Percentiles rank a stretch among this genome's conserved stretches.
Conservation (phyloP, 2,888 invertebrate genomes). For the Tachina lurida region DNA sequence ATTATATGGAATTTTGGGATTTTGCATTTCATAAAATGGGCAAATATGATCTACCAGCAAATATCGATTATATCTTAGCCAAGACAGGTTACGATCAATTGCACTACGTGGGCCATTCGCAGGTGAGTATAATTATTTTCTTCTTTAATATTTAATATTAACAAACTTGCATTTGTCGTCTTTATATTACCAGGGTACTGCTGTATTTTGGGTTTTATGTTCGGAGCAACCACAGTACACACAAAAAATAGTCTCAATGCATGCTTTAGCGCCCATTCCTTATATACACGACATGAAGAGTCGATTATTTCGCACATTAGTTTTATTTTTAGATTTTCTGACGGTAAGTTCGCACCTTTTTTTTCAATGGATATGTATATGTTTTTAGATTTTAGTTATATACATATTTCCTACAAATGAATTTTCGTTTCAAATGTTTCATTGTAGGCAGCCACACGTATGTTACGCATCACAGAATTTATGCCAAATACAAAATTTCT, state of each 20-base stretch:
- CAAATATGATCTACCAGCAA: constrained; percentile 90
- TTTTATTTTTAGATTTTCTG: constrained; percentile 81
- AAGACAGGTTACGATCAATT: constrained; percentile 86
- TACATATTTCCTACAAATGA: background rate
- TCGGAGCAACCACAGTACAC: constrained; percentile 84
- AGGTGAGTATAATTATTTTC: constrained; percentile 80
- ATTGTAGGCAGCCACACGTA: constrained; percentile 80
- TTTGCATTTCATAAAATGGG: constrained; percentile 90
- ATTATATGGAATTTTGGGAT: constrained; percentile 85
- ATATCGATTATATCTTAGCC: constrained; percentile 88
- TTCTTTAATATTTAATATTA: background rate
- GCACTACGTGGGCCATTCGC: constrained; percentile 92
- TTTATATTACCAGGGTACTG: constrained; percentile 84
- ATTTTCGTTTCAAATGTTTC: constrained; percentile 12
- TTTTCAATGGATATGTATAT: background rate
- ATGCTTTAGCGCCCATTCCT: constrained; percentile 85
- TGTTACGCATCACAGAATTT: constrained; percentile 82
- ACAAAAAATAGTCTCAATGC: constrained; percentile 84
- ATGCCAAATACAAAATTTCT: constrained; percentile 82
- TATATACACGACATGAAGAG: constrained; percentile 83
- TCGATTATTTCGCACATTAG: constrained; percentile 82
- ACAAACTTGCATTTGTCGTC: background rate
- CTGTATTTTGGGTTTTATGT: constrained; percentile 84
- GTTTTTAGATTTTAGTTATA: background rate
- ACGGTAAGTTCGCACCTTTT: constrained; percentile 75